These are phyloP conservation scores for Eulemur mongoz DNA, from an alignment of 2,797 vertebrate species.

Conservation along the genomic window DNA sequence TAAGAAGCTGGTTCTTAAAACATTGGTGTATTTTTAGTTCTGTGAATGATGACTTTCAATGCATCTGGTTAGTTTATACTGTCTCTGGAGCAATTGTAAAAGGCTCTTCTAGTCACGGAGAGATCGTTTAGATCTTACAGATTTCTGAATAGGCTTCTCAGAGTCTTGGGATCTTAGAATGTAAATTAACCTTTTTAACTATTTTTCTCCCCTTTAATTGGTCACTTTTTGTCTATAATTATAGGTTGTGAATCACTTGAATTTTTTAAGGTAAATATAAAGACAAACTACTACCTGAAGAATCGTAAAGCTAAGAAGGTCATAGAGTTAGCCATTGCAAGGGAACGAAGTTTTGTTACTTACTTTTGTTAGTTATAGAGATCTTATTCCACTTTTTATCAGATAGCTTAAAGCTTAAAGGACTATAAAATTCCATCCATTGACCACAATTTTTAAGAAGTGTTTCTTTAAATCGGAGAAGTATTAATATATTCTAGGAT, in stretches of 20 bases:
- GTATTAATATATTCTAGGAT: background rate
- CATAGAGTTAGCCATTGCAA: background rate
- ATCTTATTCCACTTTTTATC: background rate
- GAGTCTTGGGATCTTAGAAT: conserved; percentile 20
- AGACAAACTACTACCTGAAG: background rate
- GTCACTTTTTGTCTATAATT: background rate
- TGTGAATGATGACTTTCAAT: conserved; percentile 44
- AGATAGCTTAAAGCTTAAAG: background rate
- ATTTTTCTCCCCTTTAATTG: background rate
- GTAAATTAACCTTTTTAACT: conserved; percentile 35
- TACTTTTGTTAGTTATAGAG: background rate
- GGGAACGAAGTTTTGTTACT: background rate
- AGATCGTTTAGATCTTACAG: background rate
- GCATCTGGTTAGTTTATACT: conserved; percentile 38
- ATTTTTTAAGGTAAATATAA: conserved; percentile 27
- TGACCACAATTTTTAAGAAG: background rate
- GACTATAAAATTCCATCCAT: background rate
- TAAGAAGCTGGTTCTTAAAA: conserved; percentile 34
- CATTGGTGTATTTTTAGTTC: conserved; percentile 46
- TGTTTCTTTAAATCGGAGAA: background rate
- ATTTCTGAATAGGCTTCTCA: background rate
- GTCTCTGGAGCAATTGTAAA: conserved; percentile 29
- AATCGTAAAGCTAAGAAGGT: conserved; percentile 20
- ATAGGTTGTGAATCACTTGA: background rate
- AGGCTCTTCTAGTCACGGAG: background rate